Base-by-base conservation (phyloP, 2,797 vertebrate genomes). In the Lepilemur septentrionalis region DNA sequence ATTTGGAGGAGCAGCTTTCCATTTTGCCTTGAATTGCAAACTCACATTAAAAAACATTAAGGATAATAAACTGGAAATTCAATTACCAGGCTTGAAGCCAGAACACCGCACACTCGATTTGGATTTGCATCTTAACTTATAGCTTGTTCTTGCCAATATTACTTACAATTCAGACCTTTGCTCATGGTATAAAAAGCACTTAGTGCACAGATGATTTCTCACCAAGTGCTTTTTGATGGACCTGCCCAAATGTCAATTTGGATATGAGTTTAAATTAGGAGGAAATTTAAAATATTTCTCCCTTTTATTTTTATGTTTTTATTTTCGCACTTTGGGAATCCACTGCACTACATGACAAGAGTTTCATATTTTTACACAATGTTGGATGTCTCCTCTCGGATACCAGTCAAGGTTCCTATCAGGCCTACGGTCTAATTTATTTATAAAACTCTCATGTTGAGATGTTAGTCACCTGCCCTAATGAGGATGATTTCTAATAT, bases 61-160 rank as follows among this genome's bases (percentile, higher is more conserved):
- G 97, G 96, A 97, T 96, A 98, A 97, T 98, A 98, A 97, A 97
- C 97, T 98, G 96, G 96, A 98, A 98, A 98, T 98, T 97, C 96
- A 98, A 97, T 98, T 97, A 97, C 97, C 90, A 97, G 97, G 97
- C 96, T 97, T 70, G 95, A 97, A 97, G 96, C 97, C 97, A 98
- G 97, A 96, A 90, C 95, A 95, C 81, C 32, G 35, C 89, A 88
- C 93, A 97, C 89, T 97, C 61, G 59, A 89, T 97, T 96, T 97
- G 97, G 89, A 97, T 98, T 97, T 97, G 97, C 97, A 97, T 97
- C 96, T 97, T 97, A 97, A 96, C 96, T 97, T 95, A 97, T 55
- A 97, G 96, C 95, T 96, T 94, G 79, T 96, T 97, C 97, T 90
- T 97, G 97, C 97, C 95, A 90, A 90, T 93, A 81, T 97, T 97